Evolutionary conservation across 2,113 vertebrate genomes (phyloP).

Genomic region (Xenus cinereus): DNA sequence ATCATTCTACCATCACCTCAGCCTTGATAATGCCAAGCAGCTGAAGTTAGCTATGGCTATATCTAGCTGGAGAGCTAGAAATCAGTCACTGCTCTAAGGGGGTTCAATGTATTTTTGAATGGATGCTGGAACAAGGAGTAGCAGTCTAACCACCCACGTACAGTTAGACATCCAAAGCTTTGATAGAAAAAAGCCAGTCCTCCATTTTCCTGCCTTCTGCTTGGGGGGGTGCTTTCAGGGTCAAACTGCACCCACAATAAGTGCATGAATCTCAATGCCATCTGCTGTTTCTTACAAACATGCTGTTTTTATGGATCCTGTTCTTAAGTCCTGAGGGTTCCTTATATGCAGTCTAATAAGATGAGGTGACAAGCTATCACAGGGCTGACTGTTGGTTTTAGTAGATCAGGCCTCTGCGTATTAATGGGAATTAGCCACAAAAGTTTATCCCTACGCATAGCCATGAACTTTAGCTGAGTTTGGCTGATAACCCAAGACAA

Average conservation of each 20-base stretch:
- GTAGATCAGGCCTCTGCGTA: neutral
- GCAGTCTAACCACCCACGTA: neutral
- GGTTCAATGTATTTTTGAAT: neutral
- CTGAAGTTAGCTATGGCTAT: neutral
- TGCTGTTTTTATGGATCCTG: neutral
- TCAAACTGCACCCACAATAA: neutral
- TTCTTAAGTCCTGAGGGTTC: neutral
- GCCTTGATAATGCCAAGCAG: neutral
- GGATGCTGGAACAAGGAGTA: neutral
- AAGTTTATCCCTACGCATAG: neutral
- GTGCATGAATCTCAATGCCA: neutral
- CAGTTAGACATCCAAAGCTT: neutral
- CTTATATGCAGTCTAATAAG: neutral
- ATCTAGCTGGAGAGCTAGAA: neutral
- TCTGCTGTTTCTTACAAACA: neutral
- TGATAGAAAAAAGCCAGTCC: neutral
- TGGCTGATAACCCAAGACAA: neutral
- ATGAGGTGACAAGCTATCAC: neutral
- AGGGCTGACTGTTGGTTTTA: neutral
- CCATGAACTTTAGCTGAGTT: neutral
- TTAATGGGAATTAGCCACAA: neutral
- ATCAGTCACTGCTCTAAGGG: neutral
- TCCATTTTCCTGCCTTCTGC: neutral
- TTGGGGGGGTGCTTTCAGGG: neutral
- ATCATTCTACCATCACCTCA: neutral